Evolutionary conservation across 1,140 invertebrate genomes (phyloP), one percentile per base, ranked within the genome.

Genomic region (Phortica variegata): DNA sequence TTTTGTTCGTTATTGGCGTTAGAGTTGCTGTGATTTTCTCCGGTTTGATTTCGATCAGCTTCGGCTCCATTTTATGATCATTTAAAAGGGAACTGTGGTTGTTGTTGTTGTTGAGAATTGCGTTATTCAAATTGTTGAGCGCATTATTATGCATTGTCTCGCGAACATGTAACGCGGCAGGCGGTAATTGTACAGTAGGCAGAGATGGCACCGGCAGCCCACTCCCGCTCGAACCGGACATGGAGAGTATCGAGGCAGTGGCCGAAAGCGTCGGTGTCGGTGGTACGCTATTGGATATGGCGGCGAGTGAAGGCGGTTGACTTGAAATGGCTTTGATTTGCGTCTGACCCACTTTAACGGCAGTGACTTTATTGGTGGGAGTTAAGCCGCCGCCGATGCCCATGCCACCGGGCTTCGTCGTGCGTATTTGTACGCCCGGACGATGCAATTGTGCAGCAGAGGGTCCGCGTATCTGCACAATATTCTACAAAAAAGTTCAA

Each of bases 261-360:
- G 71, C 43, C 5, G 46, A 43, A 13, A 41, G 61, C n/a, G 70
- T 65, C 3, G 70, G 61, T n/a, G 31, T 34, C 37, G 65, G 63
- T 21, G 60, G 58, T 38, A 63, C 54, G 23, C 60, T 63, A 37
- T 65, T 69, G 12, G 71, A 55, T 47, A 74, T 73, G 49, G 71
- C 70, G 40, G 71, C 56, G 49, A 74, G 49, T 29, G 68, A 74
- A 12, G 71, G 66, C 36, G 71, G 71, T 36, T 61, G 65, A 58
- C 66, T 71, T 37, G 73, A 59, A 36, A 75, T 75, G 10, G 69
- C 61, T 59, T 75, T 76, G 13, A 75, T 76, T 50, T 76, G 73
- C 20, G 73, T 76, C 52, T 76, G 73, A n/a, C 73, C 73, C 56
- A 76, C 73, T 54, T 76, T 76, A 20, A 76, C 73, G 56, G 69